These are phyloP conservation scores for Caligus rogercresseyi DNA, from an alignment of 1,140 invertebrate species.

Conservation along the genomic window DNA sequence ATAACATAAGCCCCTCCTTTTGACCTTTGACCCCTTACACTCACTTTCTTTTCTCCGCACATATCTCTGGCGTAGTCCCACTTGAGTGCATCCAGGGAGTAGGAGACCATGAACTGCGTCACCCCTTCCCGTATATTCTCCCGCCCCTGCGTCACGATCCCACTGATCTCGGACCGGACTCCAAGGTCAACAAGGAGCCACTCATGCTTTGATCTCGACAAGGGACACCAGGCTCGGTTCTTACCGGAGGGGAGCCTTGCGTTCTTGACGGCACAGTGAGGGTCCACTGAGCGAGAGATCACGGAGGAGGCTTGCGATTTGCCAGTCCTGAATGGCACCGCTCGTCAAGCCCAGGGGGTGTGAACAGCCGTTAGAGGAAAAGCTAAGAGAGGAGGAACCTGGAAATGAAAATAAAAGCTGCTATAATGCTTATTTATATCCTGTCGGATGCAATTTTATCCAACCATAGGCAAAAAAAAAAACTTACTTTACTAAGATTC, in stretches of 20 bases:
- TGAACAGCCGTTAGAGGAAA: constrained; percentile 26
- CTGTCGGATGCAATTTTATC: too few relatives aligned
- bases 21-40: too few relatives aligned
- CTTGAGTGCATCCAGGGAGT: constrained; percentile 35
- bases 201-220: constrained; percentile 34
- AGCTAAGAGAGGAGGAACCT: neutral
- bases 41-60: constrained; percentile 36
- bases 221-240: constrained; percentile 36
- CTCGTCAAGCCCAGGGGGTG: constrained; percentile 37
- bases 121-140: constrained; percentile 37
- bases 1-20: too few relatives aligned
- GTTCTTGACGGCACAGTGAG: constrained; percentile 36
- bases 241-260: constrained; percentile 36
- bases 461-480: too few relatives aligned
- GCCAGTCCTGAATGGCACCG: constrained; percentile 39
- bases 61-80: constrained; percentile 35
- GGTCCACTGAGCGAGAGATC: constrained; percentile 32
- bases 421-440: too few relatives aligned
- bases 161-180: constrained; percentile 36
- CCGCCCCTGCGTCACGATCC: constrained; percentile 36
- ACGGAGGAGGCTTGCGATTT: constrained; percentile 38
- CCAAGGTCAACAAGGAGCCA: constrained; percentile 37
- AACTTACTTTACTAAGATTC: too few relatives aligned
- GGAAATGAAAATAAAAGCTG: too few relatives aligned
- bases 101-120: constrained; percentile 34